Percentiles rank a stretch among this genome's conserved stretches.
Conservation (phyloP, 2,113 vertebrate species). For the Leiothrix lutea region DNA sequence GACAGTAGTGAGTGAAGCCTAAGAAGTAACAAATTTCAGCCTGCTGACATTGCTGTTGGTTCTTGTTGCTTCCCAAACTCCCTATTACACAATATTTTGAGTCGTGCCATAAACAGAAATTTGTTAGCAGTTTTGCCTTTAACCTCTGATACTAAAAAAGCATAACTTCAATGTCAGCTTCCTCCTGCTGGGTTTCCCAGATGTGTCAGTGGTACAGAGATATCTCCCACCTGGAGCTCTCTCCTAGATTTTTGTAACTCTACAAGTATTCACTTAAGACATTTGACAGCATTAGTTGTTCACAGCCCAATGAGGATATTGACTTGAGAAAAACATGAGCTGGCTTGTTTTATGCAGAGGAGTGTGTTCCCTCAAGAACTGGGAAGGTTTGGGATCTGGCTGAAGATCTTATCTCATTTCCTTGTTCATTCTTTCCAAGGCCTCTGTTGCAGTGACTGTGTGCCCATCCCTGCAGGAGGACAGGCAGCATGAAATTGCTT, state of each 20-base stretch:
- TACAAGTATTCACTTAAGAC: neutral
- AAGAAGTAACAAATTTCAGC: neutral
- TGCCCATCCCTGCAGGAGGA: neutral
- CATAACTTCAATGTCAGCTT: neutral
- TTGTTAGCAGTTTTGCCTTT: neutral
- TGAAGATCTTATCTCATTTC: neutral
- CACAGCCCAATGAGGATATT: neutral
- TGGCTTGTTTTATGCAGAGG: neutral
- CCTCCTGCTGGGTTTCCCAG: neutral
- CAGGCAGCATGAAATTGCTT: neutral
- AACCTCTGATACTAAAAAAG: neutral
- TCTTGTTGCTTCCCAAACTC: neutral
- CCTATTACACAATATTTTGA: neutral
- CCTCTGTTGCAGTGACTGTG: neutral
- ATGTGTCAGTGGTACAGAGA: neutral
- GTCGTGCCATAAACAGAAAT: neutral
- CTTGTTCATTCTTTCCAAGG: neutral
- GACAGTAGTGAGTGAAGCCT: neutral
- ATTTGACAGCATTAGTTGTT: neutral
- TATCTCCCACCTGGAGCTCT: neutral
- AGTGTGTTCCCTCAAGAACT: neutral
- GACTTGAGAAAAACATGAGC: neutral
- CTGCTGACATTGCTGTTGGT: neutral
- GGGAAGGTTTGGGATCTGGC: neutral
- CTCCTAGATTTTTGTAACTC: neutral